phyloP scores from a whole-genome alignment of 1,140 invertebrate species.

The Coenobita brevimanus region DNA sequence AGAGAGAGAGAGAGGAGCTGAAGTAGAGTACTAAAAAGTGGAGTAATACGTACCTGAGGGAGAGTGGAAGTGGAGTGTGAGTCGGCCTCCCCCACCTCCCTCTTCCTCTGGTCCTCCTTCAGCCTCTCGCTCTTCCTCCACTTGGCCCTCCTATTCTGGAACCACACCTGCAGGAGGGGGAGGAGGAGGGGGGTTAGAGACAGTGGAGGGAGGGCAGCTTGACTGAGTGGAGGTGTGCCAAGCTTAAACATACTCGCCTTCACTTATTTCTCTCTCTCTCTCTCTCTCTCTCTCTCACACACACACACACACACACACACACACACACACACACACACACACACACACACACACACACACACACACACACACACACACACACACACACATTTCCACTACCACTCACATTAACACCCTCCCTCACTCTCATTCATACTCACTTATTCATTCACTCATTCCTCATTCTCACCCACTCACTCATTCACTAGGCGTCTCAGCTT shows the following conservation, averaged over 20 bases:
- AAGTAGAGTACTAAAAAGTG: too few relatives aligned
- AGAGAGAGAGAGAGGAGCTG: too few relatives aligned
- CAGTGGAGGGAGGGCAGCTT: not conserved
- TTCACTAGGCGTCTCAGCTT: too few relatives aligned
- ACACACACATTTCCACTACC: too few relatives aligned
- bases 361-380: conserved; percentile 1
- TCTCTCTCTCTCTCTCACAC: conserved; percentile 1
- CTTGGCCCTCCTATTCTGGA: conserved; percentile 94
- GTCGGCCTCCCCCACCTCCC: conserved; percentile 78
- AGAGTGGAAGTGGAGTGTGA: not conserved
- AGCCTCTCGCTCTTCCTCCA: conserved; percentile 93
- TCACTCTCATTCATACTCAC: too few relatives aligned
- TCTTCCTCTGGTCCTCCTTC: conserved; percentile 90
- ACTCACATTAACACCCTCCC: too few relatives aligned
- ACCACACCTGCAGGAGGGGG: conserved; percentile 84
- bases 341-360: not conserved
- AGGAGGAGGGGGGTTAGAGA: not conserved
- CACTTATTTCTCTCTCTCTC: not conserved
- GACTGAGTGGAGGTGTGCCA: not conserved
- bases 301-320: conserved; percentile 43
- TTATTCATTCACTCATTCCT: too few relatives aligned
- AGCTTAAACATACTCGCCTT: not conserved
- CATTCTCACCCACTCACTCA: too few relatives aligned
- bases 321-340: not conserved
- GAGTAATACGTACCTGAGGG: not conserved